Evolutionary conservation across 2,797 vertebrate genomes (phyloP), one percentile per base, ranked within the genome.

Genomic region (Rachycentron canadum): DNA sequence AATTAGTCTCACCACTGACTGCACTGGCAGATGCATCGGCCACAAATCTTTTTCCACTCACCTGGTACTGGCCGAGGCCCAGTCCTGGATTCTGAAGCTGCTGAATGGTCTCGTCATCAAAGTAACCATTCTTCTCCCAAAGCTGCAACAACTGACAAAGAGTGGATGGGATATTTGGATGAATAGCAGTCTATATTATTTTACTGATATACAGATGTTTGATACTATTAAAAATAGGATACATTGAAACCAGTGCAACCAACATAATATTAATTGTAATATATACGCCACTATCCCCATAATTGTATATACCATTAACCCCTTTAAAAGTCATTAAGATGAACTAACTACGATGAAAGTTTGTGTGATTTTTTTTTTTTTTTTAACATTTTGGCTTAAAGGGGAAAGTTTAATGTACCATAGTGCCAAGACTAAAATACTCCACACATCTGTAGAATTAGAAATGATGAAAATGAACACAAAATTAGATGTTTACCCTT

Each of bases 121-220:
- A 99, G 91, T 99, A 99, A 6, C 98, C 96, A 0, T 99, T 99
- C 85, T 99, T 99, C 86, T 99, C 98, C 98, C 98, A 99, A 0
- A 99, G 95, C 82, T 98, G 98, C 73, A 99, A 93, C 72, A 99
- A 93, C 98, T 99, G 84, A 12, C 43, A 0, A 83, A 10, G 0
- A 50, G 3, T 55, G 9, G 2, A 12, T 9, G 14, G 58, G 21
- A 38, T 2, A 40, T 45, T 34, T 53, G 14, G 12, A 19, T 62
- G 4, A 53, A 10, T 36, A 45, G 38, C 17, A 36, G 28, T 36
- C 21, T 65, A 25, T 49, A 2, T 32, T 1, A 21, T 36, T 52
- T 40, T 68, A 30, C 19, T 32, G 17, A 62, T 47, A 36, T 10
- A 30, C 41, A 38, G n/a, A 14, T 53, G 50, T 7, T 30, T 63